These are phyloP conservation scores for Acanthosoma haemorrhoidale DNA, from an alignment of 2,888 invertebrate species.

Conservation along the genomic window DNA sequence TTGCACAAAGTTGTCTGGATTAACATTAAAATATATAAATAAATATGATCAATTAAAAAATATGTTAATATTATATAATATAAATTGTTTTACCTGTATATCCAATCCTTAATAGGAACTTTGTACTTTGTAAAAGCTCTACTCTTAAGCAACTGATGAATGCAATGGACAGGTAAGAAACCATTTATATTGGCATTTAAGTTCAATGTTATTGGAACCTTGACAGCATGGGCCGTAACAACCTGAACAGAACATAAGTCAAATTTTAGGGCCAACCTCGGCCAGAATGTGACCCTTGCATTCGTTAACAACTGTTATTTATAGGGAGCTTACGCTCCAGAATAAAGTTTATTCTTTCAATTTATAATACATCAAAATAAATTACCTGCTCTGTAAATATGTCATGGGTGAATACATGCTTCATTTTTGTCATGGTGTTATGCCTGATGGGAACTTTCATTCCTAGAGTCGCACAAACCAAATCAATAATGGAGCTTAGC, in stretches of 20 bases:
- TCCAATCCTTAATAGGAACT: conserved; percentile 95
- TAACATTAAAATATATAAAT: neutral
- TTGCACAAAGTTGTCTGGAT: conserved; percentile 74
- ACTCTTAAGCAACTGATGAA: conserved; percentile 89
- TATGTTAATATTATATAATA: neutral
- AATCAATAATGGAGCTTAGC: conserved; percentile 83
- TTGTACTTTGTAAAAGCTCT: conserved; percentile 92
- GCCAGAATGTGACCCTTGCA: no score
- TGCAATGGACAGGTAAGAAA: conserved; percentile 92
- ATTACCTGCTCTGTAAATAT: conserved; percentile 89
- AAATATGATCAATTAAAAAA: neutral
- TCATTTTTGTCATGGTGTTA: conserved; percentile 81
- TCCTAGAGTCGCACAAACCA: conserved; percentile 88
- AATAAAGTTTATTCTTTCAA: no score
- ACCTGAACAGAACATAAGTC: conserved; percentile 51
- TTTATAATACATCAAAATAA: no score
- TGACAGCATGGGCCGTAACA: conserved; percentile 90
- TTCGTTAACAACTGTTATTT: no score
- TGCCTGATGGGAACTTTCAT: conserved; percentile 83
- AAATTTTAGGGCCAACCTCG: no score
- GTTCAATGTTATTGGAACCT: conserved; percentile 87
- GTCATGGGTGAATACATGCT: conserved; percentile 91
- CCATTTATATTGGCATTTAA: conserved; percentile 84
- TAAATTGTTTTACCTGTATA: conserved; percentile 56
- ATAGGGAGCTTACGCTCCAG: no score